Percentiles rank a stretch among this genome's conserved stretches.
These are phyloP conservation scores for Lycopodina hypogea DNA, from an alignment of 37 sponge, comb jelly and placozoan genomes.

Conservation along the genomic window DNA sequence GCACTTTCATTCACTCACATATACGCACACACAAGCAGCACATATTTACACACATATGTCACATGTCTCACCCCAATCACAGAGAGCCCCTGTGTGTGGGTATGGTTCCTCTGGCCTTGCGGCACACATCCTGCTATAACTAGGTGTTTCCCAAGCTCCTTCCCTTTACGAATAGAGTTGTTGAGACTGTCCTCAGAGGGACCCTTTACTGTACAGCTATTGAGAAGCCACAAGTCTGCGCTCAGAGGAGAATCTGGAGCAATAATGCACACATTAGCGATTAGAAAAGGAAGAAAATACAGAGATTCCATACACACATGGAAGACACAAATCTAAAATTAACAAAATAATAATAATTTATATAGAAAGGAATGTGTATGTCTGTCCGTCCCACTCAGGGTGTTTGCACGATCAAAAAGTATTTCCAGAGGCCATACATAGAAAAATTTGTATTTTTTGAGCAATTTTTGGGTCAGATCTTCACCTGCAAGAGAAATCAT, in stretches of 20 bases:
- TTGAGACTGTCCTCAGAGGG: conserved; percentile 90
- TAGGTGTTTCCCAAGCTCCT: conserved; percentile 68
- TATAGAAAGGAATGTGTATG: too few relatives aligned
- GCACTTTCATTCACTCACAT: too few relatives aligned
- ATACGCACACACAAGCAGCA: too few relatives aligned
- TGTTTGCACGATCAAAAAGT: too few relatives aligned
- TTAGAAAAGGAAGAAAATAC: neutral
- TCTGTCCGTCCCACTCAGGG: too few relatives aligned
- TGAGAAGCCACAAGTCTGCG: conserved; percentile 91
- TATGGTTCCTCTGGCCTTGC: conserved; percentile 76
- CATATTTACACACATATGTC: too few relatives aligned
- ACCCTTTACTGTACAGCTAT: conserved; percentile 96
- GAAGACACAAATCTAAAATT: too few relatives aligned
- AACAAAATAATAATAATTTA: neutral
- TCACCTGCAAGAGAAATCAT: too few relatives aligned
- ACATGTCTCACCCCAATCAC: conserved; percentile 76
- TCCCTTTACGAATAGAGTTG: conserved; percentile 64
- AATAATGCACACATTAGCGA: neutral
- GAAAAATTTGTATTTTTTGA: too few relatives aligned
- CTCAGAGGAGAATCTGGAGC: conserved; percentile 70
- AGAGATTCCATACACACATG: too few relatives aligned
- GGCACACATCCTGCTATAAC: conserved; percentile 96
- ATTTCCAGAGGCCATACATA: too few relatives aligned
- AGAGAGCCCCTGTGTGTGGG: conserved; percentile 62
- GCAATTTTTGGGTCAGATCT: too few relatives aligned